These are phyloP conservation scores for Suricata suricatta DNA, from an alignment of 2,113 vertebrate species.

Conservation along the genomic window DNA sequence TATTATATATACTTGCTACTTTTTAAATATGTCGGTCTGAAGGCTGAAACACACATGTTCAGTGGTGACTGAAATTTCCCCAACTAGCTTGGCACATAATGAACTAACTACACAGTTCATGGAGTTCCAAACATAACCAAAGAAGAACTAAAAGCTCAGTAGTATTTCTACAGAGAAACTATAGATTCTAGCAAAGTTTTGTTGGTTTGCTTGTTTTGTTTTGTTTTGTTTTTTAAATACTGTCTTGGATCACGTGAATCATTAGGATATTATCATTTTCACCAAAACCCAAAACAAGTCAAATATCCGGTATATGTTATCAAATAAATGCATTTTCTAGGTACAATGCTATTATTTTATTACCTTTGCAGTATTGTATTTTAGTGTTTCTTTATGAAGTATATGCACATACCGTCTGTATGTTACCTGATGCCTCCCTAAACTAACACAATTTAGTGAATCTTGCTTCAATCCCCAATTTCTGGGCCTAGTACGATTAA, in stretches of 20 bases:
- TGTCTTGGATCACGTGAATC: background rate
- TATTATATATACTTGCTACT: constrained; percentile 31
- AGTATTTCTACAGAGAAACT: background rate
- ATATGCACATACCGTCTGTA: background rate
- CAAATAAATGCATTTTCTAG: background rate
- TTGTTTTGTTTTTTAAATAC: background rate
- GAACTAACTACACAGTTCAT: constrained; percentile 55
- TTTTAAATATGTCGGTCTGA: background rate
- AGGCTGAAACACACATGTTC: background rate
- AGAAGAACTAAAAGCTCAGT: background rate
- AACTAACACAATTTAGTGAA: background rate
- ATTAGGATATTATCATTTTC: background rate
- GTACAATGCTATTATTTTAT: background rate
- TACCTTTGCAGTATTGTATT: background rate
- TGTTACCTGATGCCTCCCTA: background rate
- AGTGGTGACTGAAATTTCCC: constrained; percentile 59
- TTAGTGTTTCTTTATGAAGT: background rate
- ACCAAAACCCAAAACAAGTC: background rate
- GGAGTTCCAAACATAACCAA: constrained; percentile 52
- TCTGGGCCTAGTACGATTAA: background rate
- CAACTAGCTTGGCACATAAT: constrained; percentile 61
- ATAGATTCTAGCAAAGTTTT: background rate
- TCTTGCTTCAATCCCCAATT: background rate
- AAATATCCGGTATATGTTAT: background rate
- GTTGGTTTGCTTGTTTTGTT: background rate